These are phyloP conservation scores for Tragelaphus imberbis DNA, from an alignment of 2,113 vertebrate genomes.

Conservation along the genomic window DNA sequence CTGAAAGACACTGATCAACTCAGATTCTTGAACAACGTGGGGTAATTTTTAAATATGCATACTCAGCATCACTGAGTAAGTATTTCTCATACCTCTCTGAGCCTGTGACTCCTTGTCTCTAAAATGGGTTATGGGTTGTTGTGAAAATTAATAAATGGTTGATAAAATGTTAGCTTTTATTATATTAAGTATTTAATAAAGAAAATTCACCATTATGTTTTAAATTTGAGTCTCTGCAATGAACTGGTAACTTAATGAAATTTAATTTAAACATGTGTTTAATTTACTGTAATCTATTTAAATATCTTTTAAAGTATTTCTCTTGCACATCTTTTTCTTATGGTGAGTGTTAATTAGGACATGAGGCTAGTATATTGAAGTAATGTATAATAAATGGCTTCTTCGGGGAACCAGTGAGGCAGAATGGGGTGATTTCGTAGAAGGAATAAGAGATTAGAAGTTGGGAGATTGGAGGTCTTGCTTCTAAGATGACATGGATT, in stretches of 20 bases:
- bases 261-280: neutral
- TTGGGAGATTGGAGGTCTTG: neutral
- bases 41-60: neutral
- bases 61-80: neutral
- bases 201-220: constrained; percentile 17
- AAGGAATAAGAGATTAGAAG: neutral
- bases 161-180: constrained; percentile 2
- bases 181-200: neutral
- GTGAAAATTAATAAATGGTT: neutral
- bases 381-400: neutral
- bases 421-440: neutral
- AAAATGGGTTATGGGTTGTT: neutral
- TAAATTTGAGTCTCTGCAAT: neutral
- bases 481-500: neutral
- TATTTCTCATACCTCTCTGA: neutral
- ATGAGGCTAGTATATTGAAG: neutral
- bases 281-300: neutral
- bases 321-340: neutral
- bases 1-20: neutral
- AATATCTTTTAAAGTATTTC: neutral
- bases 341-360: neutral
- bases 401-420: neutral
- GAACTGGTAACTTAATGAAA: constrained; percentile 1
- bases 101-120: neutral
- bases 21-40: neutral